Evolutionary conservation across 2,888 invertebrate species (phyloP).

Genomic region (Hemistola chrysoprasaria): DNA sequence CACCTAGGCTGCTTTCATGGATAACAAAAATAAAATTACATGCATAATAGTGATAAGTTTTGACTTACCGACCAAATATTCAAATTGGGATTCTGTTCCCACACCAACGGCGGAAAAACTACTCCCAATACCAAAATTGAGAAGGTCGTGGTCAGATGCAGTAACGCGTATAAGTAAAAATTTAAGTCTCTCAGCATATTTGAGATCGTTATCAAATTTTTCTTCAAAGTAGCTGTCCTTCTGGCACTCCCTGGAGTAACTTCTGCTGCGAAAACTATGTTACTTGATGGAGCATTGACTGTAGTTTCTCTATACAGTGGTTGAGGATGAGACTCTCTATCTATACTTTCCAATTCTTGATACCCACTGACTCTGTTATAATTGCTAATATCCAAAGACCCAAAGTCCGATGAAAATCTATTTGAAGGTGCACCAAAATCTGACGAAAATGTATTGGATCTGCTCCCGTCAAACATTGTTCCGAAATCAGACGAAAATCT

Average conservation of each 20-base stretch:
- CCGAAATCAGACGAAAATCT: slow-evolving; percentile 53
- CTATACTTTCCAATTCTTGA: slow-evolving; percentile 69
- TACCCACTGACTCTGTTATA: slow-evolving; percentile 57
- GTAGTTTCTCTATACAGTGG: slow-evolving; percentile 82
- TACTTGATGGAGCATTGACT: slow-evolving; percentile 64
- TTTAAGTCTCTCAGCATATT: slow-evolving; percentile 69
- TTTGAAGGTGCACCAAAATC: slow-evolving; percentile 39
- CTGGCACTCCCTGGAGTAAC: slow-evolving; percentile 64
- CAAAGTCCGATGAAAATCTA: slow-evolving; percentile 63
- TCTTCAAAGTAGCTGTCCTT: slow-evolving; percentile 67
- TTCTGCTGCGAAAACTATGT: slow-evolving; percentile 60
- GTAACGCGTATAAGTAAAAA: slow-evolving; percentile 80
- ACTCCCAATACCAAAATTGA: slow-evolving; percentile 76
- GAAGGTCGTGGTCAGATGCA: slow-evolving; percentile 78
- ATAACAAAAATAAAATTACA: too few relatives aligned
- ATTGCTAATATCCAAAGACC: slow-evolving; percentile 52
- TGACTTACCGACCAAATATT: slow-evolving; percentile 70
- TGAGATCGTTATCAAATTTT: slow-evolving; percentile 67
- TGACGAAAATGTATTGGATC: slow-evolving; percentile 39
- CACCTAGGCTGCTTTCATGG: too few relatives aligned
- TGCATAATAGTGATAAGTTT: too few relatives aligned
- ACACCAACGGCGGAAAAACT: slow-evolving; percentile 78
- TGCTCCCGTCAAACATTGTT: slow-evolving; percentile 40
- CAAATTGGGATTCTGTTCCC: slow-evolving; percentile 62
- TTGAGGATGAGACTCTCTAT: slow-evolving; percentile 64